A percentile compares a stretch with the other conserved stretches of the same genome.
These are phyloP conservation scores for Trichogramma evanescens DNA, from an alignment of 2,888 invertebrate species.

Conservation along the genomic window DNA sequence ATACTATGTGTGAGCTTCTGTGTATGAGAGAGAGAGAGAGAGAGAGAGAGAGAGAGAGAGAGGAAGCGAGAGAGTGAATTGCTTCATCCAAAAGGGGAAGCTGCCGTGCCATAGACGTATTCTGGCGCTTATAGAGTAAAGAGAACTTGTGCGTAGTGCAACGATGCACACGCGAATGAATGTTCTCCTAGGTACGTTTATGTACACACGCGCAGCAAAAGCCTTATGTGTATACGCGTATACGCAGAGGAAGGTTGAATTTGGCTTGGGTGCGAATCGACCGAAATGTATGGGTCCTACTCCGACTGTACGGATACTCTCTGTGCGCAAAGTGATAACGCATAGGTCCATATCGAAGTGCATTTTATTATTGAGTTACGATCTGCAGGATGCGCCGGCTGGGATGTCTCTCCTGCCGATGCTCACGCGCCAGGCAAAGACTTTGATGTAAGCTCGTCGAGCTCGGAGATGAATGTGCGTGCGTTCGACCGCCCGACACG, in stretches of 20 bases:
- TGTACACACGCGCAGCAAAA: too few relatives aligned
- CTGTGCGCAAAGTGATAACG: neutral
- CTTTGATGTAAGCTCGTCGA: neutral
- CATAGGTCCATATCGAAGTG: neutral
- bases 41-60: neutral
- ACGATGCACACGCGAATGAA: too few relatives aligned
- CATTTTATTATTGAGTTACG: neutral
- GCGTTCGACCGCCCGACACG: too few relatives aligned
- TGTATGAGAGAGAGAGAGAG: constrained; percentile 8
- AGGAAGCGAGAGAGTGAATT: neutral
- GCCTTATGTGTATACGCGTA: too few relatives aligned
- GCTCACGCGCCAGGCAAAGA: neutral
- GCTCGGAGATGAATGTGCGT: too few relatives aligned
- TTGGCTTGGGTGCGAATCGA: constrained; percentile 32
- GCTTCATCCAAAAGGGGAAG: too few relatives aligned
- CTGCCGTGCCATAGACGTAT: too few relatives aligned
- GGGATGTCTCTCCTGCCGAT: neutral
- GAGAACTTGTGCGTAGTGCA: too few relatives aligned
- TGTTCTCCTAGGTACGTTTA: too few relatives aligned
- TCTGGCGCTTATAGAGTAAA: too few relatives aligned
- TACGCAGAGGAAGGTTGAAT: neutral
- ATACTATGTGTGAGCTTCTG: constrained; percentile 8
- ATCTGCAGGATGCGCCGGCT: neutral
- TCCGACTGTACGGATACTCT: neutral
- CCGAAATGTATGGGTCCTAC: constrained; percentile 24